Percentiles rank a stretch among this genome's conserved stretches.
Conservation (phyloP, 1,140 invertebrate genomes). For the Macrocentrus cingulum region DNA sequence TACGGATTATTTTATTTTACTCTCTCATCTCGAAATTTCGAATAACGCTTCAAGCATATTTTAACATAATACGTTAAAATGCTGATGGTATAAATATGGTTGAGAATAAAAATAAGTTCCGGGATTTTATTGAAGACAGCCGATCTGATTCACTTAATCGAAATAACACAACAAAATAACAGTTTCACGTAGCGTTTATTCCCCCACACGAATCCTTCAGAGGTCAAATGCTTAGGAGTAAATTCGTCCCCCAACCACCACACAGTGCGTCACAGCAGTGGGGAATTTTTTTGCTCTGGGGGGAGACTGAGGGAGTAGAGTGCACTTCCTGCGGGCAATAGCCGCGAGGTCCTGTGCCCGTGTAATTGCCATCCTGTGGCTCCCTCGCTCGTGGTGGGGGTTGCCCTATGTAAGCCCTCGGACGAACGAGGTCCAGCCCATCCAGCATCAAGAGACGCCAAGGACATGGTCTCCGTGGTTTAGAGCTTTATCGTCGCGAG, state of each 20-base stretch:
- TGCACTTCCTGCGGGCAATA: constrained; percentile 51
- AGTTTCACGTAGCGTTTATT: not conserved
- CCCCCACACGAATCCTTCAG: not conserved
- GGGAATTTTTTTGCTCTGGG: not conserved
- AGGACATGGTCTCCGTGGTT: constrained; percentile 36
- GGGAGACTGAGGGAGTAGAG: not conserved
- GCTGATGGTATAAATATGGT: not conserved
- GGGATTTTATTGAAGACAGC: not conserved
- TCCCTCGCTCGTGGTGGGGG: constrained; percentile 48
- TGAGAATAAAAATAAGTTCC: not conserved
- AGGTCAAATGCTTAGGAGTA: not conserved
- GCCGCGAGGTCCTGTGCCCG: constrained; percentile 47
- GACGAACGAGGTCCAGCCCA: constrained; percentile 55
- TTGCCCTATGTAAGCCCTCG: constrained; percentile 60
- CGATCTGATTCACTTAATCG: constrained; percentile 5
- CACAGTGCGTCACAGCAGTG: not conserved
- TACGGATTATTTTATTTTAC: too few relatives aligned
- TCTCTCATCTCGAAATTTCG: too few relatives aligned
- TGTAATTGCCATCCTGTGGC: constrained; percentile 56
- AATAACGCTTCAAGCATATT: too few relatives aligned
- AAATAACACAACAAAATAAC: too few relatives aligned
- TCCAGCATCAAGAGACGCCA: constrained; percentile 55
- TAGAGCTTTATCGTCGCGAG: not conserved
- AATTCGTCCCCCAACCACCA: not conserved
- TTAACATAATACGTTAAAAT: not conserved